Conservation (phyloP, 2,888 invertebrate genomes). For the Phania funesta region DNA sequence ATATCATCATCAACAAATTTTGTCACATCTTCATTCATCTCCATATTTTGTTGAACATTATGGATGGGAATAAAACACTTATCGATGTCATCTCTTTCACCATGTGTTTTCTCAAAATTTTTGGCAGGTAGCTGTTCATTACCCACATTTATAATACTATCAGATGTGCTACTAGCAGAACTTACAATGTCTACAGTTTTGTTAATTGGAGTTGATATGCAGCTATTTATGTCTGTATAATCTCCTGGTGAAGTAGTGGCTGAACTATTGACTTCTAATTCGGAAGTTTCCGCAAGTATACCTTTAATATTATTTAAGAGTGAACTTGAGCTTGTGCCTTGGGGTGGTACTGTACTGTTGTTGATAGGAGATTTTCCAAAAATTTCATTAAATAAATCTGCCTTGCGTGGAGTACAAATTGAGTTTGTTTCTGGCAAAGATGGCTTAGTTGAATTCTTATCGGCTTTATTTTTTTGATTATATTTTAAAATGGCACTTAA, state of each 20-base stretch:
- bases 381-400: slow-evolving; percentile 50
- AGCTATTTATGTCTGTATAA: slow-evolving; percentile 33
- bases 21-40: slow-evolving; percentile 14
- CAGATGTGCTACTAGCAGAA: not conserved
- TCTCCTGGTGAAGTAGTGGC: slow-evolving; percentile 50
- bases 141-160: not conserved
- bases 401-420: slow-evolving; percentile 53
- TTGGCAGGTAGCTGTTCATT: not conserved
- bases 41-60: not conserved
- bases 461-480: not conserved
- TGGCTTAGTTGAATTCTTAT: not conserved
- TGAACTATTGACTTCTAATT: slow-evolving; percentile 16
- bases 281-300: not conserved
- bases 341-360: not conserved
- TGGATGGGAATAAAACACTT: not conserved
- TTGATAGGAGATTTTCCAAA: slow-evolving; percentile 61
- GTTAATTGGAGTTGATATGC: not conserved
- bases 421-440: not conserved
- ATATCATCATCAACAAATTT: not conserved
- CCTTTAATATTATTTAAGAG: slow-evolving; percentile 35
- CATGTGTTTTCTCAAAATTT: not conserved
- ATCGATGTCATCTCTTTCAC: not conserved
- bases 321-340: not conserved
- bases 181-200: not conserved
- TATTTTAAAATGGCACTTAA: not conserved